Conservation (phyloP, 2,888 invertebrate species). For the Seira musarum region DNA sequence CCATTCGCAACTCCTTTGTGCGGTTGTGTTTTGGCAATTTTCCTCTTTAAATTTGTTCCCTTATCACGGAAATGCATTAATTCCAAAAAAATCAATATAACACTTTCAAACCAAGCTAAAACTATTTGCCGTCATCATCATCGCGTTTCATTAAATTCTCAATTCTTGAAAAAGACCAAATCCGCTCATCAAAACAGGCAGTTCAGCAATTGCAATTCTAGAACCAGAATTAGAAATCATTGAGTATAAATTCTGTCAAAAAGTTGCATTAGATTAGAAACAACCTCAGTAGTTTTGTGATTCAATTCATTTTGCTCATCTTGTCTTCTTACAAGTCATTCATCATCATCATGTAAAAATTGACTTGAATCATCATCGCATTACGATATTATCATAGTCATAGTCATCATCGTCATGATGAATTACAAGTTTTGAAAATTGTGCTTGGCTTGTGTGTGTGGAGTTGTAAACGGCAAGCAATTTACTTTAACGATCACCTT, state of each 20-base stretch:
- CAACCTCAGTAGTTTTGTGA: background rate
- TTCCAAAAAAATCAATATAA: too few relatives aligned
- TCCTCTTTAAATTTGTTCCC: background rate
- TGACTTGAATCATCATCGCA: background rate
- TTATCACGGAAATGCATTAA: background rate
- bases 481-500: slow-evolving; percentile 52
- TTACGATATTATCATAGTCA: background rate
- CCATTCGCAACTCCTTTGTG: too few relatives aligned
- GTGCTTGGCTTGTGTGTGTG: background rate
- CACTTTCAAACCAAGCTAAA: background rate
- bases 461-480: slow-evolving; percentile 46
- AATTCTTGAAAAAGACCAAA: background rate
- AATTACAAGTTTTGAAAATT: background rate
- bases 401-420: too few relatives aligned
- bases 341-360: background rate
- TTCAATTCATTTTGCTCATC: background rate
- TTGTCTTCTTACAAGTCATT: too few relatives aligned
- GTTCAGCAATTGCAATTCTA: background rate
- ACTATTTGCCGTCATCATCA: background rate
- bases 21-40: background rate
- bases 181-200: background rate
- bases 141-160: background rate
- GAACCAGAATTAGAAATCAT: background rate
- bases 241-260: background rate
- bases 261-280: background rate